These are phyloP conservation scores for Brachionus paranguensis DNA, from an alignment of 1,140 invertebrate species.

Conservation along the genomic window DNA sequence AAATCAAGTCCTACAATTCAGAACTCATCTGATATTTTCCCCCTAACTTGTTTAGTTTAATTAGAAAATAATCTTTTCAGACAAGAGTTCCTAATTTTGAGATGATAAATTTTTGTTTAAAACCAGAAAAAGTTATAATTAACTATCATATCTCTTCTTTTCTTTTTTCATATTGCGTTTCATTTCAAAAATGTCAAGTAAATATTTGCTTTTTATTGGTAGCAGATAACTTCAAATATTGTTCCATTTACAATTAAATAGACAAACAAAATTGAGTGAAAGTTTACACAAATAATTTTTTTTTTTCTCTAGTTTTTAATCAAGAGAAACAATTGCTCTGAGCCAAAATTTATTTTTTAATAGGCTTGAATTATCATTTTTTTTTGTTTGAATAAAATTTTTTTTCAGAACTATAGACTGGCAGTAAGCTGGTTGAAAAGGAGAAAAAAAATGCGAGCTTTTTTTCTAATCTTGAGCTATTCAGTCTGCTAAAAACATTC, in stretches of 20 bases:
- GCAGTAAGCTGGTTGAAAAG: not conserved
- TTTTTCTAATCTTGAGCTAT: not conserved
- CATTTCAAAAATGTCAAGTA: conserved; percentile 15
- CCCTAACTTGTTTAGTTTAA: not conserved
- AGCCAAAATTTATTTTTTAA: not conserved
- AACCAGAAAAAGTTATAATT: not conserved
- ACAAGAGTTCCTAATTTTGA: not conserved
- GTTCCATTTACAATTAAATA: not conserved
- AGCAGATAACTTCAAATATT: not conserved
- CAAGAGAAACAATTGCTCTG: not conserved
- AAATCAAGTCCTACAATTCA: not conserved
- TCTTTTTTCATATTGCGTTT: not conserved
- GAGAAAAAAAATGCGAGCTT: not conserved
- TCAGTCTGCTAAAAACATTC: not conserved
- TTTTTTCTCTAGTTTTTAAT: not conserved
- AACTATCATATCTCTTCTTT: not conserved
- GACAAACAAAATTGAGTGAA: not conserved
- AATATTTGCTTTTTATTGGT: not conserved
- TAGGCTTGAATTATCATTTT: not conserved
- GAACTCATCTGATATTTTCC: not conserved
- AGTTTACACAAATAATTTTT: conserved; percentile 1
- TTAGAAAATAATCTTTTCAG: not conserved
- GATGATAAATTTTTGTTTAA: not conserved
- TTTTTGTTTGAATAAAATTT: not conserved
- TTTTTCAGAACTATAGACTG: not conserved